Evolutionary conservation across 2,113 vertebrate species (phyloP).

Genomic region (Chamaea fasciata): DNA sequence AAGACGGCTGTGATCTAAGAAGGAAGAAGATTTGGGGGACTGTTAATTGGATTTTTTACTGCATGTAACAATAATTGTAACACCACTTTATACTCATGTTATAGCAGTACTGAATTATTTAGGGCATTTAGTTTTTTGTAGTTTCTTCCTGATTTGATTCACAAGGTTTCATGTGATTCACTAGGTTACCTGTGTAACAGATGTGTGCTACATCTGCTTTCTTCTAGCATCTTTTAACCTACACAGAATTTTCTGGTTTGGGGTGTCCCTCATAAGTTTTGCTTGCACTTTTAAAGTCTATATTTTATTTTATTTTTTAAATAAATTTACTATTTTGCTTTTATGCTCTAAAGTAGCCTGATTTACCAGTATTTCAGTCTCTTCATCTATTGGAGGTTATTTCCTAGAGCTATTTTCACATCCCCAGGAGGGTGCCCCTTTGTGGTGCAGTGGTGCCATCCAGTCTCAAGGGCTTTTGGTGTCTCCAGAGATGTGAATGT

Average conservation of each 20-base stretch:
- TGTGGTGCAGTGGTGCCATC: neutral
- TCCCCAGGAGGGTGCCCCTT: fast-evolving
- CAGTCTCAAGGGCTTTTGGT: neutral
- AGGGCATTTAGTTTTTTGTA: neutral
- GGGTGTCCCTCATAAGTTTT: neutral
- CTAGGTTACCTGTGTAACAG: too few relatives aligned
- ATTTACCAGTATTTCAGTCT: neutral
- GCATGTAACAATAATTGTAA: neutral
- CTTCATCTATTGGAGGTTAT: neutral
- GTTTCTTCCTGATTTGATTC: neutral
- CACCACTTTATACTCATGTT: neutral
- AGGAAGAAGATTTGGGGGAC: neutral
- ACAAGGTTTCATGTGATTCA: neutral
- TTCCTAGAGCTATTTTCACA: neutral
- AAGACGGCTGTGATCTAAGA: neutral
- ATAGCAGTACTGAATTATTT: neutral
- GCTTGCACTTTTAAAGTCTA: fast-evolving
- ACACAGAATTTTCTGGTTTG: neutral
- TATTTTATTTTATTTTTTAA: neutral
- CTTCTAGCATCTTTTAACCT: neutral
- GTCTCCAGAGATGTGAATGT: fast-evolving
- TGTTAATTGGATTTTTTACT: neutral
- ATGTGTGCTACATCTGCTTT: neutral
- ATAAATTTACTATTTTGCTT: neutral
- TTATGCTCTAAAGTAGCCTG: neutral